These are phyloP conservation scores for Hyaena hyaena DNA, from an alignment of 2,113 vertebrate species.

Conservation along the genomic window DNA sequence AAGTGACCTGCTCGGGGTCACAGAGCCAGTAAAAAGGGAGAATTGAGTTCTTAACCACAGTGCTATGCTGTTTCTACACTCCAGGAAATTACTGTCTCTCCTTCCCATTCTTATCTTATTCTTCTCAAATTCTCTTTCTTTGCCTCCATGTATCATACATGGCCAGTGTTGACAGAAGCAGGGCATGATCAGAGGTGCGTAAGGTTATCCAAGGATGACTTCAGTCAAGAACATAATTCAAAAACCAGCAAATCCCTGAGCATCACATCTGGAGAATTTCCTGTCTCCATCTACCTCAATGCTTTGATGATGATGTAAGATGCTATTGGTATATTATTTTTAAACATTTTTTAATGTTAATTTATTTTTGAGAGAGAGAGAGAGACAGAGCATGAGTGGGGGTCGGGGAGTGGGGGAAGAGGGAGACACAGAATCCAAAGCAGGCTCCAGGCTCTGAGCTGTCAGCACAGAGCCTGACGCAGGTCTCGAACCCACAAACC, in stretches of 20 bases:
- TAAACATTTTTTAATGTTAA: too few relatives aligned
- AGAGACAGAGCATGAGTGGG: too few relatives aligned
- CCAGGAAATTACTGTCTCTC: neutral
- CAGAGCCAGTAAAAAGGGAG: neutral
- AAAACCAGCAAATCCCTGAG: neutral
- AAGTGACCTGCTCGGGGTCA: neutral
- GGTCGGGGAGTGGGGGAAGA: too few relatives aligned
- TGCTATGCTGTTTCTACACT: neutral
- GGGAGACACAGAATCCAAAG: too few relatives aligned
- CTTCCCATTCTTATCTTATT: neutral
- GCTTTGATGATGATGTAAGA: neutral
- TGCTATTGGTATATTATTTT: neutral
- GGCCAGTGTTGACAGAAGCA: neutral
- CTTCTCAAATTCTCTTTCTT: neutral
- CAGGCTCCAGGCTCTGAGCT: too few relatives aligned
- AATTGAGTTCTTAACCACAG: neutral
- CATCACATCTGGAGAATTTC: neutral
- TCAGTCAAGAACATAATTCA: neutral
- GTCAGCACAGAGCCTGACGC: too few relatives aligned
- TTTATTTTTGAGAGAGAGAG: too few relatives aligned
- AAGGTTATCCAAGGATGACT: neutral
- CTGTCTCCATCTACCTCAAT: neutral
- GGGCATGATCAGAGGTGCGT: neutral
- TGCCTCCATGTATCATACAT: neutral
- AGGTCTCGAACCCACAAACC: too few relatives aligned